A percentile compares a stretch with the other conserved stretches of the same genome.
phyloP scores from a whole-genome alignment of 1,140 invertebrate genomes.

The Atta cephalotes region DNA sequence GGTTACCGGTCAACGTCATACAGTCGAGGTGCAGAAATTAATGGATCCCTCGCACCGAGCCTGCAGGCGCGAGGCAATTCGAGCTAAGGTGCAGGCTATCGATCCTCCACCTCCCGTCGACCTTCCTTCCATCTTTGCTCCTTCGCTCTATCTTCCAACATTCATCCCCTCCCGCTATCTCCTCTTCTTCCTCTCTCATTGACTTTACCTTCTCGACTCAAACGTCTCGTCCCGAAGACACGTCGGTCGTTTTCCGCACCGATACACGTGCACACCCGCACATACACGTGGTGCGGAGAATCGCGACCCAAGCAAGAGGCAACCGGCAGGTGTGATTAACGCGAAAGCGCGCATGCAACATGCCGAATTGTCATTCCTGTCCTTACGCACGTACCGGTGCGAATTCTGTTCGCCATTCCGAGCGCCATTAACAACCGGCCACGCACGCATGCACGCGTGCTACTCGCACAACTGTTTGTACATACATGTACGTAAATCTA shows the following conservation, averaged over 20 bases:
- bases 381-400: constrained; percentile 46
- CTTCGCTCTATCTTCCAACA: constrained; percentile 29
- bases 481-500: constrained; percentile 11
- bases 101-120: constrained; percentile 63
- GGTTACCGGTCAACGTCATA: constrained; percentile 18
- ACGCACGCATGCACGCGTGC: constrained; percentile 61
- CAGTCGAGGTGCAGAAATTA: constrained; percentile 53
- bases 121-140: constrained; percentile 45
- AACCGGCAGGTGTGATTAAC: constrained; percentile 77
- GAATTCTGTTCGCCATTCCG: constrained; percentile 13
- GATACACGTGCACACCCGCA: not conserved
- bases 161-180: not conserved
- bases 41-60: constrained; percentile 57
- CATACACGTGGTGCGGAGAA: not conserved
- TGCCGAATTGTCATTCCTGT: constrained; percentile 77
- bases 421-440: constrained; percentile 69
- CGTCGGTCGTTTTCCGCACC: constrained; percentile 20
- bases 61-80: constrained; percentile 54
- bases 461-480: not conserved
- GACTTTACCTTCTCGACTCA: constrained; percentile 22
- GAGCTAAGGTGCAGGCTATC: constrained; percentile 66
- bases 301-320: constrained; percentile 28
- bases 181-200: constrained; percentile 12
- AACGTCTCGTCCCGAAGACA: constrained; percentile 30
- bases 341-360: constrained; percentile 73